Evolutionary conservation across 2,113 vertebrate genomes (phyloP).

Genomic region (Oriolus oriolus): DNA sequence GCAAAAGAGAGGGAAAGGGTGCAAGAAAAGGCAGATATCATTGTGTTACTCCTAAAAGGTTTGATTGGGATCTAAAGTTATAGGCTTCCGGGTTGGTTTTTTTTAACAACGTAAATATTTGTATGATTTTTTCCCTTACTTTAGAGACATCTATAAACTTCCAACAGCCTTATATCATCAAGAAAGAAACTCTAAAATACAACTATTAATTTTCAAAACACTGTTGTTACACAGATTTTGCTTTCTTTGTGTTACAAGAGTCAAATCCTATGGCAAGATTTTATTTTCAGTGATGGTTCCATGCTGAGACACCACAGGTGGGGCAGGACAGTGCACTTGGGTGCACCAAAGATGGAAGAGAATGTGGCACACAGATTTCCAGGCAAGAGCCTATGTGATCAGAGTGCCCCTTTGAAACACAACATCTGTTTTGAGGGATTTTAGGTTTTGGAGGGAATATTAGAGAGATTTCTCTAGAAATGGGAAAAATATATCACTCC

Average conservation of each 20-base stretch:
- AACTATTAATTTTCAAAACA: background rate
- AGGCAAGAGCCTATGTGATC: background rate
- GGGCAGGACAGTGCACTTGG: background rate
- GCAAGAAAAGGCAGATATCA: background rate
- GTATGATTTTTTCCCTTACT: background rate
- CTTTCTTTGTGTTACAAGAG: background rate
- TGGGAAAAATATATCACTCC: background rate
- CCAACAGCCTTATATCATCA: background rate
- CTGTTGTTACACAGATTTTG: background rate
- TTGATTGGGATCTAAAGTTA: background rate
- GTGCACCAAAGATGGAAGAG: background rate
- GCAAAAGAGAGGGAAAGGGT: background rate
- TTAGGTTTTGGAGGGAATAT: background rate
- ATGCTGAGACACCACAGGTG: background rate
- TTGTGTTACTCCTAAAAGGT: background rate
- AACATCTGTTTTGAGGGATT: background rate
- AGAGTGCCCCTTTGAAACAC: background rate
- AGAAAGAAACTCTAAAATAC: background rate
- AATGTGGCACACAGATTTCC: background rate
- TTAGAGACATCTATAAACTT: background rate
- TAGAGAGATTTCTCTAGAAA: background rate
- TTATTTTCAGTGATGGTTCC: background rate
- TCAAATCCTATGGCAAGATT: background rate
- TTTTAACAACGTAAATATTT: background rate
- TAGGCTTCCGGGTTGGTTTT: fast-evolving